Conservation (phyloP, 2,888 invertebrate species). For the Macropis europaea region DNA sequence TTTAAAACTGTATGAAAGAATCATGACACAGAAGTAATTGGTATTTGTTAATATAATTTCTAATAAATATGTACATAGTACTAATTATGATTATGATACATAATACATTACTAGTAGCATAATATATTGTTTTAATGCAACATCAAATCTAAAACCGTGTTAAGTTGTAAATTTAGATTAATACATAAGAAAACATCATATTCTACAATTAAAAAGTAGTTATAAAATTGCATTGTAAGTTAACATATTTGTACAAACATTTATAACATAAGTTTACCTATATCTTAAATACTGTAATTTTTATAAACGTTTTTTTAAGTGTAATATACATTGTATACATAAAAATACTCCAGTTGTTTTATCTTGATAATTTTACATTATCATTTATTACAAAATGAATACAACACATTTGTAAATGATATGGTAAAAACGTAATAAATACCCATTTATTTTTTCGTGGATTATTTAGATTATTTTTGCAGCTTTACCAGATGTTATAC, state of each 20-base stretch:
- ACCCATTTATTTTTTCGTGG: slow-evolving; percentile 1
- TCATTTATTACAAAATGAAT: not conserved
- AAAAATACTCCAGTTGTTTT: not conserved
- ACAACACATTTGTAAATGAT: not conserved
- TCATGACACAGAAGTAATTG: not conserved
- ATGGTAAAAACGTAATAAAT: not conserved
- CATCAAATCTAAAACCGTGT: no score
- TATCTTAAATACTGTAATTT: not conserved
- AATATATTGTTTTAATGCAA: no score
- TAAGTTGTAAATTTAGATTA: no score
- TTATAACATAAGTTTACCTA: not conserved
- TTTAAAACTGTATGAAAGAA: not conserved
- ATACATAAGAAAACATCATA: no score
- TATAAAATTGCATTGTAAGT: not conserved
- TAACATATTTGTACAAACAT: not conserved
- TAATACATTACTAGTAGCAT: no score
- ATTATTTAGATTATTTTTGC: slow-evolving; percentile 53
- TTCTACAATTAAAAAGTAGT: not conserved
- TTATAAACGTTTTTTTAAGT: not conserved
- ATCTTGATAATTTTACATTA: not conserved
- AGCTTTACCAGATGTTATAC: slow-evolving; percentile 88
- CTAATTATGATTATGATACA: not conserved
- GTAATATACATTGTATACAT: not conserved
- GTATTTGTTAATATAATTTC: not conserved
- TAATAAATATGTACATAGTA: not conserved